These are phyloP conservation scores for Catostomus latipinnis DNA, from an alignment of 2,797 vertebrate genomes.

Conservation along the genomic window DNA sequence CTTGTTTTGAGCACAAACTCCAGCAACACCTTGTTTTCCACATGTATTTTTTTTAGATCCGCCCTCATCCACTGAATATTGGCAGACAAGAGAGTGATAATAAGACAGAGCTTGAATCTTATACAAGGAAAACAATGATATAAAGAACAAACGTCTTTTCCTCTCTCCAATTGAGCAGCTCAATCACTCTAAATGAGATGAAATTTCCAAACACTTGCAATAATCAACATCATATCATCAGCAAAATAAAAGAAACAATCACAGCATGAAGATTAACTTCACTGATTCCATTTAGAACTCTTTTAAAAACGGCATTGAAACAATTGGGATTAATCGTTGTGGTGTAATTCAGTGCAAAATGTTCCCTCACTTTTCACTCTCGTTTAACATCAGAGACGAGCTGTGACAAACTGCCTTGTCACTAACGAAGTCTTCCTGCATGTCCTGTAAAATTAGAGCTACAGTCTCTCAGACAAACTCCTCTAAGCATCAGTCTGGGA, in stretches of 20 bases:
- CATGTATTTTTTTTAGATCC: slow-evolving; percentile 18
- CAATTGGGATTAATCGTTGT: background rate
- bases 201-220: slow-evolving; percentile 30
- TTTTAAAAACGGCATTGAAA: slow-evolving; percentile 1
- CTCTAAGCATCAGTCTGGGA: background rate
- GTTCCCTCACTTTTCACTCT: background rate
- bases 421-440: background rate
- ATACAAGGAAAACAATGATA: background rate
- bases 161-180: background rate
- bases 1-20: background rate
- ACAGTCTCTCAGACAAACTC: background rate
- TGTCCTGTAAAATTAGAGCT: background rate
- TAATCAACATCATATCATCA: slow-evolving; percentile 18
- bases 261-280: slow-evolving; percentile 10
- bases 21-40: slow-evolving; percentile 19
- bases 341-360: slow-evolving; percentile 6
- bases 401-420: background rate
- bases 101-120: background rate
- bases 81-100: background rate
- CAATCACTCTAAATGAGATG: slow-evolving; percentile 10
- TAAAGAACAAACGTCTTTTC: slow-evolving; percentile 34
- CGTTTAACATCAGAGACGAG: background rate
- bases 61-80: slow-evolving; percentile 10
- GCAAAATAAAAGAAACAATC: slow-evolving; percentile 8
- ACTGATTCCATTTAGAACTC: background rate